A percentile compares a stretch with the other conserved stretches of the same genome.
Conservation (phyloP, 2,888 invertebrate species). For the Aplocera efformata region DNA sequence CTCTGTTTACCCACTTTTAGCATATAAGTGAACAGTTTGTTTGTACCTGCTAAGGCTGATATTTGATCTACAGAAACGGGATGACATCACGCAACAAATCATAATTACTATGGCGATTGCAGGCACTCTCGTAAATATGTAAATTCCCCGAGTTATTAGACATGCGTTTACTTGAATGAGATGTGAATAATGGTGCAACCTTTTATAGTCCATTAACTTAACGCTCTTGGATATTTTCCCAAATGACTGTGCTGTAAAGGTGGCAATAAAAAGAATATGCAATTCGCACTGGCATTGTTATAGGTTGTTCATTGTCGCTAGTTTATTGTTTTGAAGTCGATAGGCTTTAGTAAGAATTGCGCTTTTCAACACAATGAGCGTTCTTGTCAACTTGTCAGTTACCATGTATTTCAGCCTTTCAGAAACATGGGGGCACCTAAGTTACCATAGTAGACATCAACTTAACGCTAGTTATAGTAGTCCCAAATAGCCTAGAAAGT, state of each 20-base stretch:
- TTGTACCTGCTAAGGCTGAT: constrained; percentile 11
- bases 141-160: constrained; percentile 10
- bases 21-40: constrained; percentile 3
- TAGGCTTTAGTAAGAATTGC: no score
- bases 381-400: no score
- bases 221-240: constrained; percentile 5
- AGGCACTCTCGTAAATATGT: constrained; percentile 10
- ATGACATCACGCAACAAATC: constrained; percentile 15
- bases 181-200: constrained; percentile 12
- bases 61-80: constrained; percentile 10
- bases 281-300: not conserved
- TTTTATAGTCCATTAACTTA: constrained; percentile 12
- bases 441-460: no score
- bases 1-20: not conserved
- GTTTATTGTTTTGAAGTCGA: no score
- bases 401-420: no score
- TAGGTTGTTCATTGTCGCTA: no score
- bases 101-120: not conserved
- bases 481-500: no score
- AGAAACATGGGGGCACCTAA: no score
- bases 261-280: not conserved
- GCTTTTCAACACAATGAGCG: no score
- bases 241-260: constrained; percentile 7
- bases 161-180: constrained; percentile 4
- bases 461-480: no score